phyloP scores from a whole-genome alignment of 2,797 vertebrate species.

The Limnodromus scolopaceus region DNA sequence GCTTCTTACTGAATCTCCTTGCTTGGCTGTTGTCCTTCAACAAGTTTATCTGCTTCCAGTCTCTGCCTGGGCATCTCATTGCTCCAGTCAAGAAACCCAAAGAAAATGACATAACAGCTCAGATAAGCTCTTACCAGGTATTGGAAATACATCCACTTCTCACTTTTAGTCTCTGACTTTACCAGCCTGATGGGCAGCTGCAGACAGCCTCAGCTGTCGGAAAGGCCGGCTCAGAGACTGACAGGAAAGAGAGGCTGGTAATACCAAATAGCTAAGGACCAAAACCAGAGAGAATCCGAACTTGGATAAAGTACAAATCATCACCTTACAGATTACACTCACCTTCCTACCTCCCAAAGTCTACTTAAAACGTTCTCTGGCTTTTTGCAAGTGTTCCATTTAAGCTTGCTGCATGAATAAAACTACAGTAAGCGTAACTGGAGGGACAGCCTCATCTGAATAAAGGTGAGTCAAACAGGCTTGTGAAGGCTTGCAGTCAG shows the following conservation, averaged over 20 bases:
- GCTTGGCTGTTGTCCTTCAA: not conserved
- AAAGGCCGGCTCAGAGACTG: not conserved
- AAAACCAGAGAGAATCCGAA: not conserved
- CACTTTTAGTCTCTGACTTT: not conserved
- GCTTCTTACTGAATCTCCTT: not conserved
- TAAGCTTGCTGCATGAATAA: not conserved
- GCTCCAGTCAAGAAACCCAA: not conserved
- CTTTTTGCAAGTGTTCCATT: not conserved
- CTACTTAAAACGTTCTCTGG: fast-evolving
- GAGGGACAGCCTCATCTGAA: not conserved
- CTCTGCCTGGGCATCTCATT: not conserved
- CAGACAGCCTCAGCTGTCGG: not conserved
- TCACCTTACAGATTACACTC: not conserved
- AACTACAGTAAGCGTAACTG: not conserved
- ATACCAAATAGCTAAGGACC: not conserved
- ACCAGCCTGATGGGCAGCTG: not conserved
- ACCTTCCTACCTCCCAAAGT: not conserved
- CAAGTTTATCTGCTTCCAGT: not conserved
- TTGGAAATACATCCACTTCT: not conserved
- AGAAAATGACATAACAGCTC: fast-evolving
- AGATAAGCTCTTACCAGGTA: not conserved
- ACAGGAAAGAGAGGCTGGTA: not conserved
- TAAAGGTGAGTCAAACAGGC: not conserved
- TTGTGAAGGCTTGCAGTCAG: not conserved
- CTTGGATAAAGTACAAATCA: not conserved